Evolutionary conservation across 1,140 invertebrate species (phyloP).

Genomic region (Sinella curviseta): DNA sequence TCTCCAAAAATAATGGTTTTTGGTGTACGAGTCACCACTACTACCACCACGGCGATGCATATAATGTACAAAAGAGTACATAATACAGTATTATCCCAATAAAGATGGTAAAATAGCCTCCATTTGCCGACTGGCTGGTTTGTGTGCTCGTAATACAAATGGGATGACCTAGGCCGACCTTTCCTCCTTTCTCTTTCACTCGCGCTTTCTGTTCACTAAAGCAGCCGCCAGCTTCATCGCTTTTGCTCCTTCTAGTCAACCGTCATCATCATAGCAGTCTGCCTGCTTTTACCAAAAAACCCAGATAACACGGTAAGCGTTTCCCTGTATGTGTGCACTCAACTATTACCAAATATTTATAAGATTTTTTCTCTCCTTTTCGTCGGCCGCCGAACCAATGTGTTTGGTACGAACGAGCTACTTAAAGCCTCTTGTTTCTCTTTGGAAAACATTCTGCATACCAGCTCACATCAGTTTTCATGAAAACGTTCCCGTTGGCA

Average conservation of each 20-base stretch:
- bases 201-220: too few relatives aligned
- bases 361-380: background rate
- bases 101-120: conserved; percentile 35
- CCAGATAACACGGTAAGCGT: too few relatives aligned
- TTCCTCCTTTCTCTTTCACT: conserved; percentile 27
- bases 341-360: conserved; percentile 20
- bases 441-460: too few relatives aligned
- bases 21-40: too few relatives aligned
- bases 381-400: background rate
- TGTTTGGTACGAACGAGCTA: background rate
- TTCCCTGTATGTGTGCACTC: background rate
- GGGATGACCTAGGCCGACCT: conserved; percentile 32
- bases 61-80: too few relatives aligned
- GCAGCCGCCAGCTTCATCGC: conserved; percentile 6
- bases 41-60: too few relatives aligned
- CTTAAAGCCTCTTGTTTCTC: background rate
- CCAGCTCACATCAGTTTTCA: too few relatives aligned
- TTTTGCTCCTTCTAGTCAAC: background rate
- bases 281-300: too few relatives aligned
- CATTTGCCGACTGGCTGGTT: conserved; percentile 40
- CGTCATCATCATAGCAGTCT: too few relatives aligned
- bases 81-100: conserved; percentile 27
- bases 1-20: too few relatives aligned
- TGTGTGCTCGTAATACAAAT: conserved; percentile 43
- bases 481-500: too few relatives aligned